Base-by-base conservation (phyloP, 2,888 invertebrate genomes). In the Tanypteryx hageni region DNA sequence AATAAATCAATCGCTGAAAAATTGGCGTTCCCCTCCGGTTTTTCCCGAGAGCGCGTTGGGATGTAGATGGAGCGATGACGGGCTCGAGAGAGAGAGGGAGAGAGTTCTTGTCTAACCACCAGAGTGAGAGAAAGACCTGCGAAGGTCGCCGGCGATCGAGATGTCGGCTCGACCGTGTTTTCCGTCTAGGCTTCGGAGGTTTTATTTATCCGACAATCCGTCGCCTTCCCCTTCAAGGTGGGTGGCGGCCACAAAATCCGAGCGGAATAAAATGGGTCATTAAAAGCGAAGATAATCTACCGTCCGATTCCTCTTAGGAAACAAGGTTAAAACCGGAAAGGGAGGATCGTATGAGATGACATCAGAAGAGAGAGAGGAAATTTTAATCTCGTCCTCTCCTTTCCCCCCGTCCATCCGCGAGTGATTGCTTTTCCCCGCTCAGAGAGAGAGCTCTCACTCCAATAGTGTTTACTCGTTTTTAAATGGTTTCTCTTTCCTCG, bases 1-100 rank as follows among this genome's bases (percentile, higher is more conserved):
- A 27, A 76, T 76, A 76, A 76, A 76, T 76, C 76, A 76, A 76
- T 76, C 76, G 76, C 9, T 27, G 76, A 76, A 76, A 76, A 76
- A 76, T 76, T 76, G 76, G 22, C 18, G 76, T 76, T 22, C 64
- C 10, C 11, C 64, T 76, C 44, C 44, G 44, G 44, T 44, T 44
- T 44, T 44, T 44, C 44, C 44, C 44, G 44, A 44, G 44, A 44
- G 44, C 5, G 44, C 44, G 3, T 76, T 22, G 76, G 22, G 27
- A 22, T 22, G 22, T n/a, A 22, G 16, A n/a, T 44, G 76, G 13
- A 22, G 76, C n/a, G 76, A 27, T 76, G 44, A 44, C 44, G 44
- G 44, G n/a, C 76, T 13, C 13, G 22, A 44, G 64, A 27, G 27
- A 27, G 76, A 27, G 76, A 76, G 76, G 2, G 5, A 68, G n/a